Base-by-base conservation (phyloP, 92 coral and sea anemone genomes). In the Actinernus sp. region DNA sequence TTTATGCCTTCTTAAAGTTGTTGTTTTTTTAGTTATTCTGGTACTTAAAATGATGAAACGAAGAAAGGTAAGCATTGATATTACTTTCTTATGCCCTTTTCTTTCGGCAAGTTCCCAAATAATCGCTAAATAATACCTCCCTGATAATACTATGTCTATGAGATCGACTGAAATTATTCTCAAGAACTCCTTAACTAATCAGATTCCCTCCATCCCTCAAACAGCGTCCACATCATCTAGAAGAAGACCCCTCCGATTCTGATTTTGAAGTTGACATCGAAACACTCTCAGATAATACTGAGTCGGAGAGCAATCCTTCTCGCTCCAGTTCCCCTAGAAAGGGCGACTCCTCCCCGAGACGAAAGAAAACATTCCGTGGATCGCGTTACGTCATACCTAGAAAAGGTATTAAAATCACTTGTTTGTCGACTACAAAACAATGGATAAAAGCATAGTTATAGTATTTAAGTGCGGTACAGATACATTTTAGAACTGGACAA, bases 221-320 rank as follows among this genome's bases (percentile, higher is more conserved):
- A 0, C 52, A 59, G 48, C 78, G 82, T 84, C 75, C 67, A 3
- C 7, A 39, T n/a, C 31, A 14, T 13, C 58, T 55, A 21, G 40
- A 29, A 3, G 78, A 65, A 1, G 77, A 68, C 10, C 73, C 78
- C 0, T 65, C 88, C 19, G 92, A 90, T 31, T 90, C 96, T 10
- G 96, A 90, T 46, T 75, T 86, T 6, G 96, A 90, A 31, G 88
- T 90, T 6, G 96, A 90, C 65, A 83, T 90, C 22, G 96, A 86
- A 49, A 86, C 83, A 24, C 26, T 90, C 16, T 90, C 96, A 18
- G 88, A 81, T 27, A 65, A 74, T 41, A 71, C 73, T 1, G 96
- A 89, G 17, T 43, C 78, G 2, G 89, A 82, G 33, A 82, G 84
- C n/a, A 60, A 16, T 24, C 26, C 83, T 25, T 68, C 89, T 10